Evolutionary conservation across 2,888 invertebrate species (phyloP), one percentile per base, ranked within the genome.

Genomic region (Drosophila prolongata): DNA sequence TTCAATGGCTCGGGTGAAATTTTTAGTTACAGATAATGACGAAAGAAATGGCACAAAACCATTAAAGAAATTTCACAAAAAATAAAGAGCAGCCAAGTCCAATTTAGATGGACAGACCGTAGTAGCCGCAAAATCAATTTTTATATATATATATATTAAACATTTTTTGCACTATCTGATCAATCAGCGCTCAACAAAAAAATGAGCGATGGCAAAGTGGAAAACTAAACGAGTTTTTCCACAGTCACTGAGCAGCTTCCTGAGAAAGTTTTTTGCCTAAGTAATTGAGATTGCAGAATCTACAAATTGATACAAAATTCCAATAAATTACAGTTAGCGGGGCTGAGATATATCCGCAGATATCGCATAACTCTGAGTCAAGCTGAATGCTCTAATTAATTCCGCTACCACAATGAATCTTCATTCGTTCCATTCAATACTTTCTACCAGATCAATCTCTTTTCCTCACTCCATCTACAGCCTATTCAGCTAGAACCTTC

Each of bases 1-100:
- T 73, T 79, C 81, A 81, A 81, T 84, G 80, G 81, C 66, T 65
- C 43, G 24, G 74, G 67, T 65, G 77, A 84, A 84, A 79, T 78
- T 78, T 58, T 30, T 43, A 55, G 76, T 66, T 66, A 53, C 40
- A 53, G 65, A 46, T 76, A 77, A 77, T 81, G 60, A 70, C 69
- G n/a, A 76, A 77, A 61, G 57, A 74, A 58, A 71, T 82, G 60
- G 47, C 69, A 80, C 62, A 69, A 49, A 79, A 75, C 77, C 79
- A 81, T 84, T 81, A 84, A 64, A 53, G 35, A 43, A 56, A 62
- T 61, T 68, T 60, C 65, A 58, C 38, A 59, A 70, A 67, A 73
- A 66, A 54, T 42, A 16, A 55, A 55, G 42, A 70, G 50, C 62
- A 64, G 76, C 62, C 44, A 77, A 62, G n/a, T 54, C 68, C 47